Evolutionary conservation across 2,113 vertebrate species (phyloP).

Genomic region (Dipodomys ordii): DNA sequence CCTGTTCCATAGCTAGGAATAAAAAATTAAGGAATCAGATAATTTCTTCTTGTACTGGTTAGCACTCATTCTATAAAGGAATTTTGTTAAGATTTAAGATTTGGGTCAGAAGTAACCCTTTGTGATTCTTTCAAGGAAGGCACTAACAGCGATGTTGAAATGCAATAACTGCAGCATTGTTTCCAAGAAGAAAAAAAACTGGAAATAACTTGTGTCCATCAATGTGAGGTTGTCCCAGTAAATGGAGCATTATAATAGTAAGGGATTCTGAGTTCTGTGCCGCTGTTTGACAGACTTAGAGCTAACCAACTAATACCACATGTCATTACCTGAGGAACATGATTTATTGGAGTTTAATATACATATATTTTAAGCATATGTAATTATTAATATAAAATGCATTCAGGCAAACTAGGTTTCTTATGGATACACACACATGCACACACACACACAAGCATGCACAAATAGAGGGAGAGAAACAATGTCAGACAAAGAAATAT

Average conservation of each 20-base stretch:
- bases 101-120: not conserved
- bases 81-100: not conserved
- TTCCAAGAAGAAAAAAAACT: not conserved
- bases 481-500: not conserved
- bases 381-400: not conserved
- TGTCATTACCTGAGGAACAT: not conserved
- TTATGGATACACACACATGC: too few relatives aligned
- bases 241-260: not conserved
- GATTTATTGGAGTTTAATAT: not conserved
- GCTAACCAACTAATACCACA: not conserved
- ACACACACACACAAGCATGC: not conserved
- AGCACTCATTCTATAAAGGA: not conserved
- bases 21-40: not conserved
- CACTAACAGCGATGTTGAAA: not conserved
- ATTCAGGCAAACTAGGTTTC: not conserved
- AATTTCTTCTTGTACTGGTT: not conserved
- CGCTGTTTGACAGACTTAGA: not conserved
- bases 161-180: not conserved
- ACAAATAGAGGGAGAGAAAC: accelerated
- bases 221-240: not conserved
- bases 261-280: not conserved
- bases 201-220: not conserved
- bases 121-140: not conserved
- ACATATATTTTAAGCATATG: not conserved
- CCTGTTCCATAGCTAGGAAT: not conserved